Evolutionary conservation across 2,888 invertebrate genomes (phyloP).

Genomic region (Slavum lentiscoides): DNA sequence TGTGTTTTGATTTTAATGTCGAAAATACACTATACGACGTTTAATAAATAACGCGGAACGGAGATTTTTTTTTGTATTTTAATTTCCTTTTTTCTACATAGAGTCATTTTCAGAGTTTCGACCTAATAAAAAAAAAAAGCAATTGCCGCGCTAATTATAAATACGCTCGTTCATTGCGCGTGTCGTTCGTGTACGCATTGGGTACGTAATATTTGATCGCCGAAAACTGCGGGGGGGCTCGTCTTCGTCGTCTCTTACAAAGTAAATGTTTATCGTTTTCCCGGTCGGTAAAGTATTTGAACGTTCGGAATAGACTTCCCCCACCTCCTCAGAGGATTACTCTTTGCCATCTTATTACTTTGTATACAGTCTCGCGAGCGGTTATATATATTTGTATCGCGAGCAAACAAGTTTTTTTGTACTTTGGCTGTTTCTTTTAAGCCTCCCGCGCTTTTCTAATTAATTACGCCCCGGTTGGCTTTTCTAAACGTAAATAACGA

Average conservation of each 20-base stretch:
- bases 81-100: too few relatives aligned
- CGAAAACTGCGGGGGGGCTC: not conserved
- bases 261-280: slow-evolving; percentile 40
- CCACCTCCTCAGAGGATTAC: not conserved
- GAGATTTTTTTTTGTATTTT: not conserved
- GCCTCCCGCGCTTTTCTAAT: slow-evolving; percentile 38
- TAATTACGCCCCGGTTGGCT: slow-evolving; percentile 43
- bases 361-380: not conserved
- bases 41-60: too few relatives aligned
- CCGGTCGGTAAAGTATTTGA: not conserved
- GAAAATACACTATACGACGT: too few relatives aligned
- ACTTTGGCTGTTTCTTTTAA: slow-evolving; percentile 33
- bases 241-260: not conserved
- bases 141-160: not conserved
- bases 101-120: too few relatives aligned
- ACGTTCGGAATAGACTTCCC: not conserved
- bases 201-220: not conserved
- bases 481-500: slow-evolving; percentile 39
- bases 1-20: too few relatives aligned
- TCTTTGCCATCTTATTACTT: not conserved
- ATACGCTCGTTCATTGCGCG: not conserved
- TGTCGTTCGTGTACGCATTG: too few relatives aligned
- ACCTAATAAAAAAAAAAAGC: too few relatives aligned
- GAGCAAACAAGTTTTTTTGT: slow-evolving; percentile 38
- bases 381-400: not conserved